Conservation (phyloP, 2,888 invertebrate genomes). For the Abrostola tripartita region DNA sequence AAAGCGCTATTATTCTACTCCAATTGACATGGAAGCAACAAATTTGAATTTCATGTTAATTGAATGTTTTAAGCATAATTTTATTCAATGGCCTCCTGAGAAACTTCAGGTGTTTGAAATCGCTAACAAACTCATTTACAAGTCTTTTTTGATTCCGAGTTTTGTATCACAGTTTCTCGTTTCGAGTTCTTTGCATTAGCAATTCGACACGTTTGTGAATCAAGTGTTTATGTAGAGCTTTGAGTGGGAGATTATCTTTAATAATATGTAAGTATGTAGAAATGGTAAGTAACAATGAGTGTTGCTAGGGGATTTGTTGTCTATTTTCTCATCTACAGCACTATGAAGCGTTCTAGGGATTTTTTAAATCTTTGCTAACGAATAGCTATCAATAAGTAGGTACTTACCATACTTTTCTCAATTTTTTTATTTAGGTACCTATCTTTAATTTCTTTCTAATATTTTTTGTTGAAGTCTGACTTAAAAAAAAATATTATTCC, state of each 20-base stretch:
- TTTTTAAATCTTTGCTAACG: too few relatives aligned
- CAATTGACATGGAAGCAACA: constrained; percentile 34
- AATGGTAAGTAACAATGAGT: too few relatives aligned
- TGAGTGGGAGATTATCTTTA: background rate
- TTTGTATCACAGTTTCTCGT: constrained; percentile 19
- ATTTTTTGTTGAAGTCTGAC: too few relatives aligned
- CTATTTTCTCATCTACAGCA: too few relatives aligned
- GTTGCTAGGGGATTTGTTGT: too few relatives aligned
- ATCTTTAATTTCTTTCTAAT: too few relatives aligned
- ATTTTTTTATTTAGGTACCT: too few relatives aligned
- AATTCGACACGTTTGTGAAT: constrained; percentile 35
- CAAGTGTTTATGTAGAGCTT: constrained; percentile 15
- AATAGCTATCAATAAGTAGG: too few relatives aligned
- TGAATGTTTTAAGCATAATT: constrained; percentile 47
- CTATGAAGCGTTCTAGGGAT: too few relatives aligned
- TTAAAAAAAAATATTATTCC: too few relatives aligned
- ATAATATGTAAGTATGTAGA: too few relatives aligned
- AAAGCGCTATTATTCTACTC: constrained; percentile 13
- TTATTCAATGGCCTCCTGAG: constrained; percentile 46
- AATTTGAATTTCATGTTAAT: constrained; percentile 50
- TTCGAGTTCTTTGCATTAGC: constrained; percentile 29
- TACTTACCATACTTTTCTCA: too few relatives aligned
- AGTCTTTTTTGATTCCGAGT: constrained; percentile 42
- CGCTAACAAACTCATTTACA: constrained; percentile 47
- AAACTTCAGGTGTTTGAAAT: constrained; percentile 45